Evolutionary conservation across 2,113 vertebrate genomes (phyloP), one percentile per base, ranked within the genome.

Genomic region (Micromys minutus): DNA sequence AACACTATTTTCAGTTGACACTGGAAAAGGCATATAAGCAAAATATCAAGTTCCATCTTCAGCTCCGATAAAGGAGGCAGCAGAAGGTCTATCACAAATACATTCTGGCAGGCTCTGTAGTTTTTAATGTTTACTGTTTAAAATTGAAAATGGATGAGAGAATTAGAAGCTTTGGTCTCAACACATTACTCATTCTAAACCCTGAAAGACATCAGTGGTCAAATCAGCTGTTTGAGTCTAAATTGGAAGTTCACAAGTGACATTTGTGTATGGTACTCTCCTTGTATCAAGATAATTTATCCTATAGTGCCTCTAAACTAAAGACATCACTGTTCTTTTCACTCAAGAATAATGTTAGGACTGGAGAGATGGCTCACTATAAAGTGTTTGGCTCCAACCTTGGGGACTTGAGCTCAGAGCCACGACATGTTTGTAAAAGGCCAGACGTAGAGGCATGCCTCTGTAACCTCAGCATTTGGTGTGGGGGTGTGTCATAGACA

Each of bases 1-100:
- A 77, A 36, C 31, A 47, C 80, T 65, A 71, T 94, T 85, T 95
- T 84, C 3, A 80, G 45, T 87, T 95, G 76, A 88, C 87, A 91
- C 16, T 94, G 39, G 34, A 77, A 94, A 71, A 87, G 85, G 69
- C 55, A 21, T 61, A 34, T 69, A 83, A 95, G 19, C 45, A 69
- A 95, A 89, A 52, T 16, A 50, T 42, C n/a, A 90, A 75, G 52
- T 34, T 90, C 22, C 7, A n/a, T 72, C 26, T 22, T 86, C 88
- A 63, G 12, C 63, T 96, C 93, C 91, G 79, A 72, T 86, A 84
- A 89, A 61, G 31, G 22, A 76, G 26, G 17, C 26, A 39, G 29
- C 17, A 91, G 42, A 86, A 92, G 74, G 0, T 15, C 4, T 67
- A 45, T 55, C 67, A 83, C 1, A 12, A 67, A 89, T 92, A 36